Evolutionary conservation across 2,888 invertebrate genomes (phyloP).

Genomic region (Cylindroiulus punctatus): DNA sequence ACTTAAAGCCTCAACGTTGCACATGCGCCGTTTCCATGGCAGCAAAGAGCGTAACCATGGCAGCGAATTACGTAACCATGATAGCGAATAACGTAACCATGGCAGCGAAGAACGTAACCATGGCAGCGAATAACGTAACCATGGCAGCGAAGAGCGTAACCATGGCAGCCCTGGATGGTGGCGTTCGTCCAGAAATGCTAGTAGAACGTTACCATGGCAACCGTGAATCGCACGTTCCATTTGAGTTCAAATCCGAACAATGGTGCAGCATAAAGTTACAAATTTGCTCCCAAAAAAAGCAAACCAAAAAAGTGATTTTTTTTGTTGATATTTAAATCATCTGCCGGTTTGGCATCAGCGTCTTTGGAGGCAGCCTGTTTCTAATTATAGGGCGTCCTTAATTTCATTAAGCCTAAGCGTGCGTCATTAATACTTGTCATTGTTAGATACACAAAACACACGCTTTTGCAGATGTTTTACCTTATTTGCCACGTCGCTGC

Average conservation of each 20-base stretch:
- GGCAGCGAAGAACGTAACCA: no score
- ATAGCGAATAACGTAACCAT: no score
- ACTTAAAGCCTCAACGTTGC: no score
- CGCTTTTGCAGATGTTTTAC: slow-evolving; percentile 9
- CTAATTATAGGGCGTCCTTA: slow-evolving; percentile 10
- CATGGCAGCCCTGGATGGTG: no score
- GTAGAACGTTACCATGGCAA: no score
- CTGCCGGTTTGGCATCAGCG: not conserved
- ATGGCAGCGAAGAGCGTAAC: no score
- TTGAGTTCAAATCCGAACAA: no score
- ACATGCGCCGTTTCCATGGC: no score
- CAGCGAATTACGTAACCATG: no score
- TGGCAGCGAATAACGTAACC: no score
- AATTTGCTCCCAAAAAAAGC: not conserved
- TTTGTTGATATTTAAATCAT: slow-evolving; percentile 18
- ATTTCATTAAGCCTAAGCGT: slow-evolving; percentile 18
- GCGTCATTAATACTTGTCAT: slow-evolving; percentile 18
- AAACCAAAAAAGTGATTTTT: not conserved
- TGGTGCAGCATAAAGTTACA: not conserved
- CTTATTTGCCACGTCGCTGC: not conserved
- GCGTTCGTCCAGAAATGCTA: no score
- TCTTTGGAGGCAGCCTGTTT: not conserved
- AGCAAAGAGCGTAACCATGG: no score
- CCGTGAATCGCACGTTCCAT: not conserved
- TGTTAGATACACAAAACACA: slow-evolving; percentile 6